phyloP scores from a whole-genome alignment of 2,113 vertebrate species.

The Siphamia tubifer region DNA sequence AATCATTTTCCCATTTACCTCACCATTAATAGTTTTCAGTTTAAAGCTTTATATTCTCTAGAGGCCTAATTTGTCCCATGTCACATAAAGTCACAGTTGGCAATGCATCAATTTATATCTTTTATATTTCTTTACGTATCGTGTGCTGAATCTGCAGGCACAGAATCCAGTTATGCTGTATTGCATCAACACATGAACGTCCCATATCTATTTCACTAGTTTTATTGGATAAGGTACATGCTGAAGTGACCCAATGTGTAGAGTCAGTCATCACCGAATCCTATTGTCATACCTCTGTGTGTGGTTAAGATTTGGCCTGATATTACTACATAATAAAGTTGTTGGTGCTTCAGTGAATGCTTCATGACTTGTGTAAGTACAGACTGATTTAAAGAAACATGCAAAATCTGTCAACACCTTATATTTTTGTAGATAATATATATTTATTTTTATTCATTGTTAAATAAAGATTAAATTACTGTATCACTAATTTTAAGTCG shows the following conservation, averaged over 20 bases:
- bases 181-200: slow-evolving; percentile 15
- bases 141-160: background rate
- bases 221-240: slow-evolving; percentile 7
- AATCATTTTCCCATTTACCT: background rate
- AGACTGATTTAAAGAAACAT: slow-evolving; percentile 42
- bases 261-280: slow-evolving; percentile 20
- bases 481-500: slow-evolving; percentile 47
- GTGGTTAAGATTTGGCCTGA: slow-evolving; percentile 26
- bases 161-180: slow-evolving; percentile 4
- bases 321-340: slow-evolving; percentile 33
- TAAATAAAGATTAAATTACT: slow-evolving; percentile 77
- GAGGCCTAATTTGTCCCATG: background rate
- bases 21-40: background rate
- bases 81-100: slow-evolving; percentile 24
- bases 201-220: slow-evolving; percentile 6
- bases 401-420: slow-evolving; percentile 72
- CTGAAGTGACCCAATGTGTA: slow-evolving; percentile 11
- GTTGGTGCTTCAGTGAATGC: slow-evolving; percentile 41
- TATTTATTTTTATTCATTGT: slow-evolving; percentile 82
- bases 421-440: slow-evolving; percentile 81
- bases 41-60: slow-evolving; percentile 2
- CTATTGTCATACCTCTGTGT: slow-evolving; percentile 15
- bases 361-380: slow-evolving; percentile 31
- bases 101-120: slow-evolving; percentile 30
- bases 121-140: background rate